phyloP scores from a whole-genome alignment of 2,113 vertebrate genomes.

The Etia nguti region DNA sequence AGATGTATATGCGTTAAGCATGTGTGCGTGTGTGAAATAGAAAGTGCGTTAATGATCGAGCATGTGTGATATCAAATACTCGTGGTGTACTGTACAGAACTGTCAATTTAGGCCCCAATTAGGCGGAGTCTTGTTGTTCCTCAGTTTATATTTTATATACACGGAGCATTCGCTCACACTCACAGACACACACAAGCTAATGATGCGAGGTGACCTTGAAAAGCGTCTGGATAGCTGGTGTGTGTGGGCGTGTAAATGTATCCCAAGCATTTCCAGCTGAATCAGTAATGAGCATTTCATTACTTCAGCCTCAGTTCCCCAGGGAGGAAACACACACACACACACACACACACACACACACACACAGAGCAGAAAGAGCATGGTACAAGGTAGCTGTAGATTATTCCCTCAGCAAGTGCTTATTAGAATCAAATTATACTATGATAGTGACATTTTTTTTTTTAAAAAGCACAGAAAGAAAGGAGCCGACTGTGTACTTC shows the following conservation, averaged over 20 bases:
- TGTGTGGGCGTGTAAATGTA: slow-evolving; percentile 66
- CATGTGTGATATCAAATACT: slow-evolving; percentile 6
- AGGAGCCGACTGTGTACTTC: not conserved
- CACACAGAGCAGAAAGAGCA: not conserved
- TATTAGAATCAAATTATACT: slow-evolving; percentile 42
- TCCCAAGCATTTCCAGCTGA: slow-evolving; percentile 69
- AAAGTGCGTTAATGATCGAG: not conserved
- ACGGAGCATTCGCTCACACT: not conserved
- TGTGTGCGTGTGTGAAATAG: not conserved
- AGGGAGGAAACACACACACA: slow-evolving; percentile 44
- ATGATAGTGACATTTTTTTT: not conserved
- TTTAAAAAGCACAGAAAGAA: not conserved
- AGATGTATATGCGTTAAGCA: not conserved
- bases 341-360: not conserved
- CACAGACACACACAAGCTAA: not conserved
- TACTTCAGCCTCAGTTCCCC: slow-evolving; percentile 67
- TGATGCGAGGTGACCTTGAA: slow-evolving; percentile 55
- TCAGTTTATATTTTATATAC: slow-evolving; percentile 12
- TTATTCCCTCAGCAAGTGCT: slow-evolving; percentile 45
- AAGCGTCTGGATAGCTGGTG: slow-evolving; percentile 19
- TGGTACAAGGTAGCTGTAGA: slow-evolving; percentile 24
- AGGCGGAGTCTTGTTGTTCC: not conserved
- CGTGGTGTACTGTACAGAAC: slow-evolving; percentile 6
- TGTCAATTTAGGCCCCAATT: slow-evolving; percentile 36
- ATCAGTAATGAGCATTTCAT: slow-evolving; percentile 76